Conservation (phyloP, 1,140 invertebrate genomes). For the Cyphomyrmex costatus region DNA sequence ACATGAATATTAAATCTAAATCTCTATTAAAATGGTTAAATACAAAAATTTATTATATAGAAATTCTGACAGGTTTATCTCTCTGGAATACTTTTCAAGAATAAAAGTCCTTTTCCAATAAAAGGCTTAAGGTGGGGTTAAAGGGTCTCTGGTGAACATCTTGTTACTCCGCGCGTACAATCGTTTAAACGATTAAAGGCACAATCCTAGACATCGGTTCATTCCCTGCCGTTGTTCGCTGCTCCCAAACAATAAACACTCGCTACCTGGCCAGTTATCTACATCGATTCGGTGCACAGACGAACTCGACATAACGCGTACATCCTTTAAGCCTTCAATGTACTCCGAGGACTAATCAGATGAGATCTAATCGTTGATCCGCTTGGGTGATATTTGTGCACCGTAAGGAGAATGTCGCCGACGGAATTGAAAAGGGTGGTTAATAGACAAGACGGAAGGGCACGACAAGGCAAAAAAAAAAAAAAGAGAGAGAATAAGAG, state of each 20-base stretch:
- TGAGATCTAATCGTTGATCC: slow-evolving; percentile 72
- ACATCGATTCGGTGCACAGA: slow-evolving; percentile 36
- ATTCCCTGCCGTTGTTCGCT: background rate
- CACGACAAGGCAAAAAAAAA: background rate
- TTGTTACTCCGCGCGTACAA: slow-evolving; percentile 28
- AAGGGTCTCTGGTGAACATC: slow-evolving; percentile 13
- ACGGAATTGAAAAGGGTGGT: slow-evolving; percentile 67
- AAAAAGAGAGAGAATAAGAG: slow-evolving; percentile 26
- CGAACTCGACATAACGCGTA: slow-evolving; percentile 33
- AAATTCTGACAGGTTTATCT: slow-evolving; percentile 8
- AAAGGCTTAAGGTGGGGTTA: slow-evolving; percentile 11
- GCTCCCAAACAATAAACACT: slow-evolving; percentile 46
- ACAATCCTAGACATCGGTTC: slow-evolving; percentile 16
- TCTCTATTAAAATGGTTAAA: background rate
- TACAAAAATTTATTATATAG: background rate
- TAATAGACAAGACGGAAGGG: slow-evolving; percentile 12
- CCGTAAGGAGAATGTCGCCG: slow-evolving; percentile 68
- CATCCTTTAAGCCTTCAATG: slow-evolving; percentile 64
- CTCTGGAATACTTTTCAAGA: background rate
- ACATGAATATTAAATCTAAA: background rate
- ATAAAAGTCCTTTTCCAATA: slow-evolving; percentile 15
- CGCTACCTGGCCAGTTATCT: slow-evolving; percentile 60
- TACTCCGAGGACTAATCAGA: slow-evolving; percentile 72
- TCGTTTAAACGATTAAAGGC: slow-evolving; percentile 46
- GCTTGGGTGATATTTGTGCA: slow-evolving; percentile 69